Base-by-base conservation (phyloP, 2,888 invertebrate species). In the Osmoderma eremita region DNA sequence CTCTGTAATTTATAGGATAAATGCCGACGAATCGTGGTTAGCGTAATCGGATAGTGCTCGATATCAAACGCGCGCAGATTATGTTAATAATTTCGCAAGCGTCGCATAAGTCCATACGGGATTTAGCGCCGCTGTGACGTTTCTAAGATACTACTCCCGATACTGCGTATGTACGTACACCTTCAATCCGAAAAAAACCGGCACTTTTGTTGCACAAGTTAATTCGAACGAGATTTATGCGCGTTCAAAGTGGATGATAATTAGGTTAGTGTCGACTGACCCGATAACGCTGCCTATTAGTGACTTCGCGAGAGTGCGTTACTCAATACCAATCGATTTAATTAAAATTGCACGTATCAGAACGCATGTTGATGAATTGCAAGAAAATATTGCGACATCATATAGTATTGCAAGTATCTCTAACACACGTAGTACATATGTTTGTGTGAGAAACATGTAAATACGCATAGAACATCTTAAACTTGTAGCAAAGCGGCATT, bases 261-360 rank as follows among this genome's bases (percentile, higher is more conserved):
- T 56, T 41, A 18, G 41, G 38, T 41, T 54, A 39, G 20, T 39
- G 39, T 54, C 38, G n/a, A 39, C 41, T 12, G 39, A 12, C 39
- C 39, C 39, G 54, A 54, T 54, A 54, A 54, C 12, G 53, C 6
- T 12, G 20, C 54, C 20, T 18, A 53, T 53, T 53, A 53, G 36
- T 15, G 38, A 53, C 30, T 38, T 53, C 18, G 17, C 53, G 20
- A 54, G 39, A 54, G 20, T 12, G 12, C 20, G 15, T 54, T 54
- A 39, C 54, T 54, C 54, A 54, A 54, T 54, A 54, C 20, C 18
- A 20, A 8, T 41, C 41, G 54, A 54, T 20, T 39, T 65, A 65
- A 65, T 65, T 65, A 65, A 65, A 65, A 48, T 22, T 48, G 36
- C 54, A 65, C 30, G 36, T 65, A 63, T 49, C 48, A 49, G 49